Evolutionary conservation across 2,888 invertebrate genomes (phyloP).

Genomic region (Rhagonycha lutea): DNA sequence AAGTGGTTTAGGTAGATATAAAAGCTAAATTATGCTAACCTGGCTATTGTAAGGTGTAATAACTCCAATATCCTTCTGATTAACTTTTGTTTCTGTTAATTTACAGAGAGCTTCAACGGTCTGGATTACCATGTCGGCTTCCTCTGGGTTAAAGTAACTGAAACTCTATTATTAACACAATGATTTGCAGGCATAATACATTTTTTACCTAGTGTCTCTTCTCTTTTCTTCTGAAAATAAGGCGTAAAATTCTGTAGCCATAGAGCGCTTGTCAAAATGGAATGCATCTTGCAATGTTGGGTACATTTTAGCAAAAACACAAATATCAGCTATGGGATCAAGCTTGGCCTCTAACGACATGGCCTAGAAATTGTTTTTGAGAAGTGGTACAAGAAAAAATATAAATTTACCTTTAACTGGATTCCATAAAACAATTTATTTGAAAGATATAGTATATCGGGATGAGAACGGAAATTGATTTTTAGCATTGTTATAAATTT

Average conservation of each 20-base stretch:
- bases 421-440: constrained; percentile 73
- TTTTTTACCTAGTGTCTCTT: constrained; percentile 57
- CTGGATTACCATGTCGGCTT: constrained; percentile 61
- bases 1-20: too few species aligned
- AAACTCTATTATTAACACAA: too few species aligned
- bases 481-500: constrained; percentile 72
- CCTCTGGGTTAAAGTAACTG: constrained; percentile 64
- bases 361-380: constrained; percentile 39
- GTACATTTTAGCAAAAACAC: constrained; percentile 34
- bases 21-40: constrained; percentile 32
- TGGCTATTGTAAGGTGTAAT: constrained; percentile 63
- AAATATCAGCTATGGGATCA: constrained; percentile 43
- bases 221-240: constrained; percentile 60
- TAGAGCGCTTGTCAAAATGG: constrained; percentile 13
- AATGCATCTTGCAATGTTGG: constrained; percentile 10
- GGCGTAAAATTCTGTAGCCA: constrained; percentile 64
- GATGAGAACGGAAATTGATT: constrained; percentile 74
- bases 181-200: too few species aligned
- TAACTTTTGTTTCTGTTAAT: constrained; percentile 53
- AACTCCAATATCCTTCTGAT: constrained; percentile 60
- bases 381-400: too few species aligned
- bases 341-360: constrained; percentile 30
- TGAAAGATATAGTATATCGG: constrained; percentile 65
- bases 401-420: too few species aligned
- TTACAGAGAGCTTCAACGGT: constrained; percentile 61